These are phyloP conservation scores for Melangyna quadrimaculata DNA, from an alignment of 2,888 invertebrate species.

Conservation along the genomic window DNA sequence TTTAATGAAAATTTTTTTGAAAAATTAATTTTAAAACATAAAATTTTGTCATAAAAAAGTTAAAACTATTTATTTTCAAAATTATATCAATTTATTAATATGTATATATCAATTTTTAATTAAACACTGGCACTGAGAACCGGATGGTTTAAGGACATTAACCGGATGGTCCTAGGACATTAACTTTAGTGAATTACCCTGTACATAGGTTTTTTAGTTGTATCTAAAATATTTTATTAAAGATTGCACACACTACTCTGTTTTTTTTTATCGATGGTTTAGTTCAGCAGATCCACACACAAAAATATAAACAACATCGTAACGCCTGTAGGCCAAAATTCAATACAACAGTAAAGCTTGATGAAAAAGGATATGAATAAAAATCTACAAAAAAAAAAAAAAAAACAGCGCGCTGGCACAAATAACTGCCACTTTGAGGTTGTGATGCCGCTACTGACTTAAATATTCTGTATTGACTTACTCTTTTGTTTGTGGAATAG, in stretches of 20 bases:
- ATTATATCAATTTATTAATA: no score
- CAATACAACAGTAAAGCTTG: neutral
- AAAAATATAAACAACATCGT: neutral
- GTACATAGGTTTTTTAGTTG: no score
- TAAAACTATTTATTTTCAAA: no score
- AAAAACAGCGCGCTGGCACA: conserved; percentile 1
- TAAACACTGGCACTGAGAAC: no score
- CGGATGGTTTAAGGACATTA: no score
- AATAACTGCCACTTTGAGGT: conserved; percentile 50
- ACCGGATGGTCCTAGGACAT: no score
- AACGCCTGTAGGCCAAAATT: neutral
- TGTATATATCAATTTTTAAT: no score
- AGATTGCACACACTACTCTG: conserved; percentile 35
- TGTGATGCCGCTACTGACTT: conserved; percentile 36
- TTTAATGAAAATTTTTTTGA: no score
- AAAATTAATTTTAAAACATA: no score
- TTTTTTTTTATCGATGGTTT: conserved; percentile 14
- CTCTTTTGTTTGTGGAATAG: neutral
- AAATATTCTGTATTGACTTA: conserved; percentile 35
- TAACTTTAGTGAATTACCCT: no score
- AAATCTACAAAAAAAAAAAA: conserved; percentile 50
- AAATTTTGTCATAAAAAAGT: no score
- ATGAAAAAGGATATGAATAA: conserved; percentile 42
- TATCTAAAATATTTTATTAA: conserved; percentile 52
- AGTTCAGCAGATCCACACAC: conserved; percentile 33